phyloP scores from a whole-genome alignment of 2,797 vertebrate genomes.

The Urocyon cinereoargenteus region DNA sequence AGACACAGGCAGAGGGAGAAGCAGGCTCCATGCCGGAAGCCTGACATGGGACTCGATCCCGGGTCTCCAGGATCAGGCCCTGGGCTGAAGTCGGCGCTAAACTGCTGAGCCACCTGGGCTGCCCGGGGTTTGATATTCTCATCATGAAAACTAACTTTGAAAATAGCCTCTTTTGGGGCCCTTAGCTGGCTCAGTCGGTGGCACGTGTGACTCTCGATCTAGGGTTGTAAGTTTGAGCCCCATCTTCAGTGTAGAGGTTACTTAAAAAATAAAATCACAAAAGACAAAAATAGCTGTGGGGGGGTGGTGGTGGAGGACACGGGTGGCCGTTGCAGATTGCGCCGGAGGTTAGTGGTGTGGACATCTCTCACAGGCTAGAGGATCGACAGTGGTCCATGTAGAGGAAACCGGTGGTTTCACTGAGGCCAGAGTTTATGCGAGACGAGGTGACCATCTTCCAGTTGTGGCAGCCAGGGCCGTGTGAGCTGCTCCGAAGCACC shows the following conservation, averaged over 20 bases:
- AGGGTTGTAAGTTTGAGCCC: background rate
- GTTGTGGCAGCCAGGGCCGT: background rate
- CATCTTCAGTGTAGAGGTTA: background rate
- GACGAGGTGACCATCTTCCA: fast-evolving
- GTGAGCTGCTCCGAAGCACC: background rate
- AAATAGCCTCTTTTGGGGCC: background rate
- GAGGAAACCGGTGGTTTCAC: background rate
- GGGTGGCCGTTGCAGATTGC: too few species aligned
- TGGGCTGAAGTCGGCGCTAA: too few species aligned
- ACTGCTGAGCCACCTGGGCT: too few species aligned
- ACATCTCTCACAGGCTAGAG: background rate
- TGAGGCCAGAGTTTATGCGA: background rate
- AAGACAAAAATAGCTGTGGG: background rate
- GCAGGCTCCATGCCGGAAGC: too few species aligned
- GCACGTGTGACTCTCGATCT: too few species aligned
- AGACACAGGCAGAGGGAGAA: too few species aligned
- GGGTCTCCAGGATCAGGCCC: too few species aligned
- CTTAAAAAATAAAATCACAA: background rate
- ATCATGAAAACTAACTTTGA: background rate
- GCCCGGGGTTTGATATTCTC: too few species aligned
- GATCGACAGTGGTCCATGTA: background rate
- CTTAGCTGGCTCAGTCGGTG: background rate
- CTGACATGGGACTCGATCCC: too few species aligned
- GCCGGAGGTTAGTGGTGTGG: background rate
- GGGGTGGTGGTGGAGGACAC: fast-evolving